Evolutionary conservation across 2,797 vertebrate species (phyloP), one percentile per base, ranked within the genome.

Genomic region (Pipistrellus kuhlii): DNA sequence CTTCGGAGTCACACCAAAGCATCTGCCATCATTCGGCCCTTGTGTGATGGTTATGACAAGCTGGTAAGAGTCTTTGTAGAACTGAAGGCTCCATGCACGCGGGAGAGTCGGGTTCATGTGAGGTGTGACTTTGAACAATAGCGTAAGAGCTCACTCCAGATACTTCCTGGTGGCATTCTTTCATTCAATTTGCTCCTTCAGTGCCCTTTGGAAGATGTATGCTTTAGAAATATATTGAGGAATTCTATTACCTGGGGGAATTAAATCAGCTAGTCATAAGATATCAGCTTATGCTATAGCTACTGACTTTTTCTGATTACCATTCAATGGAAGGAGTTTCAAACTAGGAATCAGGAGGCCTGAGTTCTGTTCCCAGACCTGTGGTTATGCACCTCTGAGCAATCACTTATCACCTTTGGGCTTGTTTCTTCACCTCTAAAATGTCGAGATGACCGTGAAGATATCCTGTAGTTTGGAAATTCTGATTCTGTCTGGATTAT

Each of bases 11-110:
- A 23, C 75, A 87, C 95, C 92, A 95, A 95, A 95, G 90, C 84
- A 97, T 95, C 64, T 85, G 44, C 64, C 88, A 92, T 94, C 96
- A 94, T 94, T 96, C 25, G 27, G 9, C 25, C 75, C 46, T 95
- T 95, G 62, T 97, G 93, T 75, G 91, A 93, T 71, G 86, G 78
- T 91, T 93, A 92, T 73, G 97, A 82, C 13, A 71, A 8, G 20
- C 38, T 81, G 68, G 18, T 51, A 76, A 85, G 13, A 8, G 9
- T 69, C 68, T 78, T 92, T 88, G 32, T 41, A 71, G 73, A 66
- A 46, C 20, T 23, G 53, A 90, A 71, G 68, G 38, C 18, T 7
- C 1, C 27, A 17, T 35, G 15, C 44, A 18, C 73, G 13, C 0
- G 0, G n/a, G 53, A 77, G 12, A 14, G 17, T 27, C 2, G 7